These are phyloP conservation scores for Pavo muticus DNA, from an alignment of 2,113 vertebrate species.

Conservation along the genomic window DNA sequence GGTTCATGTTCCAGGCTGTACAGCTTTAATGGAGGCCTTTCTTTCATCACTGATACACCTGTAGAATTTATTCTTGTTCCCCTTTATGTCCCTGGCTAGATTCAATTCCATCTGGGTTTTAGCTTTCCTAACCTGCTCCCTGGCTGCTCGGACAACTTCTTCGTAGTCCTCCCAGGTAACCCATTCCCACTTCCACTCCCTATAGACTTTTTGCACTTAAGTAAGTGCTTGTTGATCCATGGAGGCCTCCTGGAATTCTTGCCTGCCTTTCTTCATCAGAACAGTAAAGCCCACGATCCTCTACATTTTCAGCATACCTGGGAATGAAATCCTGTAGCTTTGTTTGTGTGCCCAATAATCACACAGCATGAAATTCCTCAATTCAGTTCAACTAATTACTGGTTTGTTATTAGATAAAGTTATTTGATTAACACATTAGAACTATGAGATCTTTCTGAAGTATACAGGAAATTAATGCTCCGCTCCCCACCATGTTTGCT, in stretches of 20 bases:
- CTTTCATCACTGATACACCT: too few species aligned
- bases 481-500: neutral
- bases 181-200: too few species aligned
- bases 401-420: neutral
- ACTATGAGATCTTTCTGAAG: neutral
- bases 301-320: neutral
- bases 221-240: too few species aligned
- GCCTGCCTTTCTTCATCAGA: neutral
- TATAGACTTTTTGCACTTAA: too few species aligned
- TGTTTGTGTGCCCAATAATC: fast-evolving
- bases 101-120: too few species aligned
- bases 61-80: too few species aligned
- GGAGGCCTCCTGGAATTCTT: too few species aligned
- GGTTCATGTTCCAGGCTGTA: neutral
- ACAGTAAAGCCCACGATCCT: neutral
- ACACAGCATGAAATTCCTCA: neutral
- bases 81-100: too few species aligned
- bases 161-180: too few species aligned
- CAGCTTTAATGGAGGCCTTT: neutral
- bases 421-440: neutral
- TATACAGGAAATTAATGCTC: neutral
- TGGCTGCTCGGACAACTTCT: too few species aligned
- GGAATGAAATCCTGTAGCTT: neutral
- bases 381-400: neutral
- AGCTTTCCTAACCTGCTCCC: too few species aligned